phyloP scores from a whole-genome alignment of 92 coral and sea anemone species.

The Heteractis magnifica region DNA sequence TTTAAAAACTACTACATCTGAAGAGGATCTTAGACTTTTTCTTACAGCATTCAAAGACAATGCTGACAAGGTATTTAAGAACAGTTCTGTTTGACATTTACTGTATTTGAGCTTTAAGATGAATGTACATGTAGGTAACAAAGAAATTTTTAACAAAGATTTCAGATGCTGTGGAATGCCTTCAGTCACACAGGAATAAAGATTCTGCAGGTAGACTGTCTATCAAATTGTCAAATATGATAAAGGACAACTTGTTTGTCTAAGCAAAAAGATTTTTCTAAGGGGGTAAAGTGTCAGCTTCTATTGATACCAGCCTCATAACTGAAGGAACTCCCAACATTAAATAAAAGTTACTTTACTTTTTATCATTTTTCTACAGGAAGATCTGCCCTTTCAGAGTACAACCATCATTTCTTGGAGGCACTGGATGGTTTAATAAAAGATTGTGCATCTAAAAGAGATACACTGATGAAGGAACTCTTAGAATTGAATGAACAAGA shows the following conservation, averaged over 20 bases:
- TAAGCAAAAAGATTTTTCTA: no score
- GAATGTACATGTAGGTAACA: not conserved
- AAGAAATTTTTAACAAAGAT: conserved; percentile 26
- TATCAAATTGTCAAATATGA: no score
- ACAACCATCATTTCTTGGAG: conserved; percentile 49
- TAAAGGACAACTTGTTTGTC: no score
- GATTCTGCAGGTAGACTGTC: not conserved
- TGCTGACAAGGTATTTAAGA: conserved; percentile 49
- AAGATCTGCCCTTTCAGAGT: conserved; percentile 51
- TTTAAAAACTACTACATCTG: conserved; percentile 72
- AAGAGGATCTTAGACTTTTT: conserved; percentile 65
- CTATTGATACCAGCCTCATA: no score
- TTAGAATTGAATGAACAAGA: conserved; percentile 33
- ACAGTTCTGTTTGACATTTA: not conserved
- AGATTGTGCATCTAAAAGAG: conserved; percentile 53
- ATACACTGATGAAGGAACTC: conserved; percentile 46
- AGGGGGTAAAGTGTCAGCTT: no score
- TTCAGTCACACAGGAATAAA: conserved; percentile 37
- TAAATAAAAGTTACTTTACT: not conserved
- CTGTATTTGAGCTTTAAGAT: not conserved
- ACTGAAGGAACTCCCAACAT: no score
- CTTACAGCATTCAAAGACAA: conserved; percentile 66
- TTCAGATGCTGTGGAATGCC: conserved; percentile 50
- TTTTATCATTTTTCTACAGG: conserved; percentile 17
- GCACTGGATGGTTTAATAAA: conserved; percentile 39